Base-by-base conservation (phyloP, 1,140 invertebrate genomes). In the Drosophila simulans region DNA sequence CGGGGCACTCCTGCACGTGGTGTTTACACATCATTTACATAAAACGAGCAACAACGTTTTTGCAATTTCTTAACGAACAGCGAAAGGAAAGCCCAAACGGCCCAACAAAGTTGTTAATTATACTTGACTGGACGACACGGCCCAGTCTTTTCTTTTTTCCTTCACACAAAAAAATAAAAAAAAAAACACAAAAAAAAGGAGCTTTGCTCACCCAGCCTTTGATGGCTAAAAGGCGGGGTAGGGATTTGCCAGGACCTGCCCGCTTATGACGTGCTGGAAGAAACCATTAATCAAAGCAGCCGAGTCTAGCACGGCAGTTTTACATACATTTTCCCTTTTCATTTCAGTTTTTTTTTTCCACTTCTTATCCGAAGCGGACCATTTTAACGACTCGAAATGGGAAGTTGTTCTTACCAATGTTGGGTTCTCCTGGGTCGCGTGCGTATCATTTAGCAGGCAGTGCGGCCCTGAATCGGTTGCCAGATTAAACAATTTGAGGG, bases 1-100 rank as follows among this genome's bases (percentile, higher is more conserved):
- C 17, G 40, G 22, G 35, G 59, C 74, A 45, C 58, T 49, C 17
- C 69, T 74, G 80, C 85, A 86, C 81, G 81, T 79, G 85, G 84
- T 88, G 84, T 88, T 88, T 88, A 89, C 84, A 88, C 84, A 88
- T 89, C 85, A 89, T 88, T 88, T 88, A 88, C 84, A 88, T 88
- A 77, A 89, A 88, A 74, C 84, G 84, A 66, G 80, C 65, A 57
- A 79, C 76, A 83, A 58, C 46, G 73, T 77, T 77, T 69, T 77
- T 69, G 68, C 64, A 62, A 80, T 77, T 84, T 85, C 80, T 84
- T 84, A 57, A 66, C 56, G 77, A 57, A 70, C 77, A 62, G 37
- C 39, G 22, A 57, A 48, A 65, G 45, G 63, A 62, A 82, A 82
- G 53, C 57, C 57, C 77, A 31, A 31, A 31, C 31, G 72, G 70